Conservation (phyloP, 2,113 vertebrate species). For the Muntiacus muntjak region DNA sequence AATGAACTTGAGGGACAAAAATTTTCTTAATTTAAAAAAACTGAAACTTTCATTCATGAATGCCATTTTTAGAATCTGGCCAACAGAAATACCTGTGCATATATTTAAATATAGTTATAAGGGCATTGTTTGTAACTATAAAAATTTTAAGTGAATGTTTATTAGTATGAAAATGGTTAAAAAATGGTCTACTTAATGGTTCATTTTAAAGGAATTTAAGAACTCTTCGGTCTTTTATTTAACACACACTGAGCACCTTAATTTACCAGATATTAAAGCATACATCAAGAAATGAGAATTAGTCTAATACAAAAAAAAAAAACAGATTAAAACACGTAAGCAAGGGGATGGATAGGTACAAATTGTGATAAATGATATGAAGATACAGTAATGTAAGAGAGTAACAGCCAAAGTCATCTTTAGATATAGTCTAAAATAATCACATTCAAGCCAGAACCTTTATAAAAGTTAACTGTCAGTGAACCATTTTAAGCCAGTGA, state of each 20-base stretch:
- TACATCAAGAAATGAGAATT: background rate
- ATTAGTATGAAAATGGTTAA: background rate
- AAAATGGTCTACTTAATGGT: background rate
- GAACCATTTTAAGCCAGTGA: background rate
- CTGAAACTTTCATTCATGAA: background rate
- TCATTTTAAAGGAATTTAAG: background rate
- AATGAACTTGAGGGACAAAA: background rate
- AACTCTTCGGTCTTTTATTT: background rate
- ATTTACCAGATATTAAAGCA: slow-evolving; percentile 18
- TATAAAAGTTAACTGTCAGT: background rate
- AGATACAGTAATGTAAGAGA: background rate
- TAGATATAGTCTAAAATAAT: background rate
- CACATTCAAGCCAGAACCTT: background rate
- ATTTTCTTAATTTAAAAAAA: background rate
- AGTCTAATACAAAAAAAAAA: background rate
- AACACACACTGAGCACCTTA: background rate
- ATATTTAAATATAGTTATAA: background rate
- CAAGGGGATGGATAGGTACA: background rate
- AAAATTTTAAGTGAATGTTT: background rate
- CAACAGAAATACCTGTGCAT: background rate
- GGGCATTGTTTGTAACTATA: background rate
- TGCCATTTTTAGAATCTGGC: background rate
- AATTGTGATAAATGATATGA: background rate
- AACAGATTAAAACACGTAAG: background rate
- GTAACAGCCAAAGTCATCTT: background rate